Percentiles rank a stretch among this genome's conserved stretches.
Evolutionary conservation across 2,888 invertebrate genomes (phyloP).

Genomic region (Phengaris alcon): DNA sequence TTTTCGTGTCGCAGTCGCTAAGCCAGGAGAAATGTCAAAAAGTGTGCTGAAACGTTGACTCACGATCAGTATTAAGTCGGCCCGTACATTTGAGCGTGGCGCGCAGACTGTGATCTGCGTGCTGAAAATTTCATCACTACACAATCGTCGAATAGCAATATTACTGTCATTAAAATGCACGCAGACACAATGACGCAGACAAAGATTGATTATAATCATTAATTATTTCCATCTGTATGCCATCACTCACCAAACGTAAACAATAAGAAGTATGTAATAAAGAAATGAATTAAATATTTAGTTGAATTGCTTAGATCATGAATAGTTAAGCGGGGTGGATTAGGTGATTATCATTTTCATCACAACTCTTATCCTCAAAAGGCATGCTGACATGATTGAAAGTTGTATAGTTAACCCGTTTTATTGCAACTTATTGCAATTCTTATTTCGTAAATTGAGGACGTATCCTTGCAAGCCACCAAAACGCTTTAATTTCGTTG

Average conservation of each 20-base stretch:
- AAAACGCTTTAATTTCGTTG: slow-evolving; percentile 10
- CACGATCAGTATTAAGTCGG: not conserved
- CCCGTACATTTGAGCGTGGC: not conserved
- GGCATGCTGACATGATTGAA: not conserved
- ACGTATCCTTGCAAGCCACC: not conserved
- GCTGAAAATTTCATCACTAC: not conserved
- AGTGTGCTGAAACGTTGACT: slow-evolving; percentile 11
- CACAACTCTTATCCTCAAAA: not conserved
- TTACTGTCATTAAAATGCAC: slow-evolving; percentile 4
- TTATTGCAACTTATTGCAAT: not conserved
- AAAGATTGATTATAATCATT: slow-evolving; percentile 6
- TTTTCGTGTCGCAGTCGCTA: slow-evolving; percentile 64
- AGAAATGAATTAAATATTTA: not conserved
- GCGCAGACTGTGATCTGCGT: not conserved
- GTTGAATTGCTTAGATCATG: not conserved
- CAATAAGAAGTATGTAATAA: not conserved
- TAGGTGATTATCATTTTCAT: not conserved
- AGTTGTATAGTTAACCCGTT: not conserved
- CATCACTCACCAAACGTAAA: slow-evolving; percentile 8
- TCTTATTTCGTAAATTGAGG: not conserved
- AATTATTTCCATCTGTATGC: slow-evolving; percentile 5
- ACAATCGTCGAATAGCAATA: not conserved
- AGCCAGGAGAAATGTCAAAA: slow-evolving; percentile 17
- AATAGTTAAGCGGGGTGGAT: not conserved
- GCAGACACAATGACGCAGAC: too few species aligned